Evolutionary conservation across 2,888 invertebrate species (phyloP).

Genomic region (Zelleria hepariella): DNA sequence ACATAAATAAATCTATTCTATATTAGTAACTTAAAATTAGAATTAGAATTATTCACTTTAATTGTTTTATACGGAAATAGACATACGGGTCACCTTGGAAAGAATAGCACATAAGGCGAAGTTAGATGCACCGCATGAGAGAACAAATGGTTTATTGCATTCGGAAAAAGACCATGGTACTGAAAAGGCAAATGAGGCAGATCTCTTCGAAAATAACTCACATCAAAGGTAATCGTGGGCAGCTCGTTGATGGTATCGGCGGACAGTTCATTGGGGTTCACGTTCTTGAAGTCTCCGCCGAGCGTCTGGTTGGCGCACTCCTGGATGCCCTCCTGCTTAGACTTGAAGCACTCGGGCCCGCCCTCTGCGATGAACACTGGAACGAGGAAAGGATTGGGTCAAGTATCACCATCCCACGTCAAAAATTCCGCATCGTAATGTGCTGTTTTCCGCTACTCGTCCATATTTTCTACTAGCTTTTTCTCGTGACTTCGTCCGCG

Average conservation of each 20-base stretch:
- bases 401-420: background rate
- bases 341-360: constrained; percentile 81
- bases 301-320: constrained; percentile 76
- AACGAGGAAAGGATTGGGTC: constrained; percentile 22
- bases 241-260: constrained; percentile 46
- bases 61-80: too few species aligned
- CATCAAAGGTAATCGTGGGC: constrained; percentile 74
- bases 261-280: constrained; percentile 46
- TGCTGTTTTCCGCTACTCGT: too few species aligned
- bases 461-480: too few species aligned
- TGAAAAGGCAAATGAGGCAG: background rate
- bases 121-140: too few species aligned
- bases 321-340: constrained; percentile 72
- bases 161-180: too few species aligned
- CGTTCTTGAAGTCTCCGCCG: constrained; percentile 49
- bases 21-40: too few species aligned
- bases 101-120: too few species aligned
- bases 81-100: too few species aligned
- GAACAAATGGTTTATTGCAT: too few species aligned
- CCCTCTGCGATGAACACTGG: constrained; percentile 80
- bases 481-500: too few species aligned
- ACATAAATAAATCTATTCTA: too few species aligned
- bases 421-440: background rate
- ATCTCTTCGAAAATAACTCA: constrained; percentile 22
- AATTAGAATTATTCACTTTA: too few species aligned